A percentile compares a stretch with the other conserved stretches of the same genome.
Evolutionary conservation across 2,888 invertebrate species (phyloP).

Genomic region (Zaprionus bogoriensis): DNA sequence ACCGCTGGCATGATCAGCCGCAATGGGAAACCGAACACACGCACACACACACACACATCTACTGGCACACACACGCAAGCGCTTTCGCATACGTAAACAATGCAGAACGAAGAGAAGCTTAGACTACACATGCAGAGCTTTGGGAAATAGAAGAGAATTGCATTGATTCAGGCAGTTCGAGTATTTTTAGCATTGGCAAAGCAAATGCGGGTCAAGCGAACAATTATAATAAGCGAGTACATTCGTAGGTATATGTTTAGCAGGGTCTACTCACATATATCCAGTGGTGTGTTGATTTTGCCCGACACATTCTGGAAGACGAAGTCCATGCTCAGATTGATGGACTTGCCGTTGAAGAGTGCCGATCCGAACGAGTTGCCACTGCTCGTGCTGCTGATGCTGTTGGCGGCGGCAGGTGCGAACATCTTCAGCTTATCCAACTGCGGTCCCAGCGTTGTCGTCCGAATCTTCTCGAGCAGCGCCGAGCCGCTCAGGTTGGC

Average conservation of each 20-base stretch:
- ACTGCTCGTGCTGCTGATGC: constrained; percentile 39
- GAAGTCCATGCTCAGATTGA: constrained; percentile 64
- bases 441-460: constrained; percentile 67
- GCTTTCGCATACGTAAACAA: background rate
- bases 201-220: background rate
- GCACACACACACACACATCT: background rate
- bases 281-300: constrained; percentile 78
- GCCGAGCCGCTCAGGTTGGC: constrained; percentile 74
- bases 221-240: no score
- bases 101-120: background rate
- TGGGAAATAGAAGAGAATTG: background rate
- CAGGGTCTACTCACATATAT: constrained; percentile 82
- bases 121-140: background rate
- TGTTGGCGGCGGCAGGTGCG: constrained; percentile 70
- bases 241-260: no score
- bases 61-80: background rate
- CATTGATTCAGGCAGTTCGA: background rate
- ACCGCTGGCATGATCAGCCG: constrained; percentile 52
- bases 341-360: constrained; percentile 53
- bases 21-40: constrained; percentile 42
- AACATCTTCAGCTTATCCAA: constrained; percentile 59
- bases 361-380: constrained; percentile 33
- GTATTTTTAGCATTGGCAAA: background rate
- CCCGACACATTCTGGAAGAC: constrained; percentile 81
- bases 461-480: constrained; percentile 75